A percentile compares a stretch with the other conserved stretches of the same genome.
These are phyloP conservation scores for Diploscapter pachys DNA, from an alignment of 1,140 invertebrate species.

Conservation along the genomic window DNA sequence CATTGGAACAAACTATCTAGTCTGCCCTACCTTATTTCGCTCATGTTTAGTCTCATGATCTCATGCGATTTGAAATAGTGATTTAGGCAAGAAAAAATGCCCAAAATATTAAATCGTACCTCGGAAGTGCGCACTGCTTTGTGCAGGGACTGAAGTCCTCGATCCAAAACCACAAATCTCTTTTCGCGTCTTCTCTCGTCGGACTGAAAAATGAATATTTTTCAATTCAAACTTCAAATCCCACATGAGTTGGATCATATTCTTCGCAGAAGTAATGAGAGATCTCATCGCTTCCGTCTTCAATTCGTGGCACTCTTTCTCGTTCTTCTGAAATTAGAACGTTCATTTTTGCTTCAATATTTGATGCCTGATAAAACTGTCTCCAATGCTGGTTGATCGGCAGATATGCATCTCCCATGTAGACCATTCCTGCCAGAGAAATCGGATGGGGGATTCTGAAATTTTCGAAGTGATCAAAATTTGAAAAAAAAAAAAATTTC, in stretches of 20 bases:
- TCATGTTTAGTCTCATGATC: neutral
- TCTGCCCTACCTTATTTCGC: neutral
- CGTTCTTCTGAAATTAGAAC: constrained; percentile 8
- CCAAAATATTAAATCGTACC: too few species aligned
- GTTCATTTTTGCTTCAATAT: neutral
- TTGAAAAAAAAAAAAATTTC: constrained; percentile 59
- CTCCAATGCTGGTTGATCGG: constrained; percentile 89
- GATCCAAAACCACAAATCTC: neutral
- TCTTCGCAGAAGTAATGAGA: constrained; percentile 38
- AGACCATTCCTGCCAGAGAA: constrained; percentile 90
- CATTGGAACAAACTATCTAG: neutral
- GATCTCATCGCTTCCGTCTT: constrained; percentile 33
- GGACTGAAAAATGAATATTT: too few species aligned
- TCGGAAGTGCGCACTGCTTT: too few species aligned
- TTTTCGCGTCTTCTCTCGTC: neutral
- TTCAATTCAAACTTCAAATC: neutral
- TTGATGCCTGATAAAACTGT: constrained; percentile 36
- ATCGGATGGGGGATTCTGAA: constrained; percentile 80
- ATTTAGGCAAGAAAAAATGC: too few species aligned
- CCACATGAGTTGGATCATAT: neutral
- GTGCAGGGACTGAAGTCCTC: too few species aligned
- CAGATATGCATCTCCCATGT: constrained; percentile 81
- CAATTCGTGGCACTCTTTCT: constrained; percentile 10
- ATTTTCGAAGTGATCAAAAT: neutral
- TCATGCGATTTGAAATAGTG: too few species aligned